Conservation (phyloP, 1,140 invertebrate species). For the Helicoverpa armigera region DNA sequence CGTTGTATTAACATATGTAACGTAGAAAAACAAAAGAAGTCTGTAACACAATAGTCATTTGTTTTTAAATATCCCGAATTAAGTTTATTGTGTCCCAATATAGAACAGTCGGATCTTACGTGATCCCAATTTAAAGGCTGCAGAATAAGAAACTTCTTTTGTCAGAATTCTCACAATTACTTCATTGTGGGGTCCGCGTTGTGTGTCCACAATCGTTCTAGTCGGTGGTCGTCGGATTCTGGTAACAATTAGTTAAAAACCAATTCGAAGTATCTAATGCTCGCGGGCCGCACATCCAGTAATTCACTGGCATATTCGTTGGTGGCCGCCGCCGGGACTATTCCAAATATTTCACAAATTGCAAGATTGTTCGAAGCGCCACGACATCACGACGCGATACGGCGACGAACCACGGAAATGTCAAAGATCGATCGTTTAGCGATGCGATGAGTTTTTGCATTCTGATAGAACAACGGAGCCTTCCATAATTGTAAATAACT, state of each 20-base stretch:
- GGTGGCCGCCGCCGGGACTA: slow-evolving; percentile 75
- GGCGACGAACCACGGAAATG: slow-evolving; percentile 39
- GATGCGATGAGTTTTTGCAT: slow-evolving; percentile 26
- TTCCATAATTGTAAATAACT: background rate
- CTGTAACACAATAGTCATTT: background rate
- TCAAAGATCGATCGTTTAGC: slow-evolving; percentile 48
- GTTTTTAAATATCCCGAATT: background rate
- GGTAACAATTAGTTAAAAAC: slow-evolving; percentile 29
- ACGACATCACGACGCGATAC: slow-evolving; percentile 64
- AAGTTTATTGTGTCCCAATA: background rate
- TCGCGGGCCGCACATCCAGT: slow-evolving; percentile 49
- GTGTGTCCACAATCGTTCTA: slow-evolving; percentile 4
- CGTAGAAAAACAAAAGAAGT: background rate
- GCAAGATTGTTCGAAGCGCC: slow-evolving; percentile 70
- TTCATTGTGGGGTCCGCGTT: slow-evolving; percentile 21
- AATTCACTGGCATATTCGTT: slow-evolving; percentile 62
- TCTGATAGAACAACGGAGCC: background rate
- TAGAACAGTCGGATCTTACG: background rate
- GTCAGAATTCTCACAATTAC: slow-evolving; percentile 15
- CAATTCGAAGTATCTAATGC: slow-evolving; percentile 32
- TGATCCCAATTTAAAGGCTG: slow-evolving; percentile 12
- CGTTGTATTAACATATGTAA: background rate
- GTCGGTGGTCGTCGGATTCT: slow-evolving; percentile 2
- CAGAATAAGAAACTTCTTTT: slow-evolving; percentile 12
- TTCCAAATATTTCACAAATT: slow-evolving; percentile 83